Evolutionary conservation across 2,888 invertebrate species (phyloP).

Genomic region (Diarsia brunnea): DNA sequence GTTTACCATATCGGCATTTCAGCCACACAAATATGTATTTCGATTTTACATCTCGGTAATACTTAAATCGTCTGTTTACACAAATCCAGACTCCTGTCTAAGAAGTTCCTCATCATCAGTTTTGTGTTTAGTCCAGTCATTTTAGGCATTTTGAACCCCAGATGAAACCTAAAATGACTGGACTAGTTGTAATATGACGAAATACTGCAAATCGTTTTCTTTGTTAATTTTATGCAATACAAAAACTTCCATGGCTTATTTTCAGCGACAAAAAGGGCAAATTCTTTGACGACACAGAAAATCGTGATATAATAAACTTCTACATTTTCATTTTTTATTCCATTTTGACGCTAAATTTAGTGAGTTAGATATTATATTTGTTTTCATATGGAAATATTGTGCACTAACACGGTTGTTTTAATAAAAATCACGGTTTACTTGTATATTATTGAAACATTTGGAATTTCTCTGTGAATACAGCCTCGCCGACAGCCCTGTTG

Average conservation of each 20-base stretch:
- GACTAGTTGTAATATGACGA: neutral
- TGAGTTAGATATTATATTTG: conserved; percentile 49
- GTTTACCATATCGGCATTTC: no score
- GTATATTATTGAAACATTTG: conserved; percentile 81
- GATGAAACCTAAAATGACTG: no score
- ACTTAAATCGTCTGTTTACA: no score
- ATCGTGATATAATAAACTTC: conserved; percentile 51
- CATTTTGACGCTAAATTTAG: conserved; percentile 43
- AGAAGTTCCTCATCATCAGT: no score
- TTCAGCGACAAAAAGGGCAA: conserved; percentile 9
- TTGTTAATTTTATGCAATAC: neutral
- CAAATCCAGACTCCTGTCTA: no score
- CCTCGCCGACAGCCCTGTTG: conserved; percentile 70
- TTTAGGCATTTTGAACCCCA: no score
- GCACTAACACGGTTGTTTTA: conserved; percentile 60
- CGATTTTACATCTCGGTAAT: no score
- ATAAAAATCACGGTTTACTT: conserved; percentile 71
- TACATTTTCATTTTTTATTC: conserved; percentile 46
- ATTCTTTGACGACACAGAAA: conserved; percentile 42
- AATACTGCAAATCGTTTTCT: conserved; percentile 15
- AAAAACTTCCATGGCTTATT: conserved; percentile 1
- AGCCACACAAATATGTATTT: no score
- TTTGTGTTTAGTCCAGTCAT: no score
- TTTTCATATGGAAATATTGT: conserved; percentile 54
- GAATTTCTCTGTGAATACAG: conserved; percentile 74